Evolutionary conservation across 2,888 invertebrate genomes (phyloP), one percentile per base, ranked within the genome.

Genomic region (Fissipunctia ypsillon): DNA sequence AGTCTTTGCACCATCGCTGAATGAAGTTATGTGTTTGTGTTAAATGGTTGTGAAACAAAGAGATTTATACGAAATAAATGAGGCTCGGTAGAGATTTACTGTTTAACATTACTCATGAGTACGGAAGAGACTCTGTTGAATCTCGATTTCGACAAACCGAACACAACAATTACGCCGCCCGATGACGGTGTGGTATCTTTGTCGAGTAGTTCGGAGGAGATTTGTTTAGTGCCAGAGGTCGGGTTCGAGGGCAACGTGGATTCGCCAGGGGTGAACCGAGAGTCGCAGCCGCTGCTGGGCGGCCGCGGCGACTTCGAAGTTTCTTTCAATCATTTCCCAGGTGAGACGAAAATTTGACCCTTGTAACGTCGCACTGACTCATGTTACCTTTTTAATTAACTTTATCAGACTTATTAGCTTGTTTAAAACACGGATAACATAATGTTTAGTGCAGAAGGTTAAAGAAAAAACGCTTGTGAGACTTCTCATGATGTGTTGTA

Each of bases 241-340:
- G 97, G 97, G 85, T 98, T 98, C 94, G 98, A 98, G 95, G 97
- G 97, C 95, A 97, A 97, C 96, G 97, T 98, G 97, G 98, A 98
- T 97, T 98, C 98, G 69, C 97, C 98, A 92, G 97, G 98, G 83
- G 97, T 97, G 81, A 98, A 98, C 96, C 97, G 99, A 91, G 99
- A 99, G 97, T 98, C 98, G 96, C 99, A 99, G 96, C 99, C 99
- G 93, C 97, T 99, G 86, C 97, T 99, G 69, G 98, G 98, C 95
- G 98, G 98, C 96, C 97, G 97, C 93, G 97, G 97, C 93, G 98
- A 98, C 90, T 95, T 96, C 90, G 96, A 97, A 87, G 98, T 98
- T 87, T 97, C 98, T 80, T 98, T 97, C 91, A 99, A 99, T 94
- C 97, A 98, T 91, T 99, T 99, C 94, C 98, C 98, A 96, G 99